Percentiles rank a stretch among this genome's conserved stretches.
Conservation (phyloP, 53 echinoderm and acorn worm species). For the Echinarachnius parma region DNA sequence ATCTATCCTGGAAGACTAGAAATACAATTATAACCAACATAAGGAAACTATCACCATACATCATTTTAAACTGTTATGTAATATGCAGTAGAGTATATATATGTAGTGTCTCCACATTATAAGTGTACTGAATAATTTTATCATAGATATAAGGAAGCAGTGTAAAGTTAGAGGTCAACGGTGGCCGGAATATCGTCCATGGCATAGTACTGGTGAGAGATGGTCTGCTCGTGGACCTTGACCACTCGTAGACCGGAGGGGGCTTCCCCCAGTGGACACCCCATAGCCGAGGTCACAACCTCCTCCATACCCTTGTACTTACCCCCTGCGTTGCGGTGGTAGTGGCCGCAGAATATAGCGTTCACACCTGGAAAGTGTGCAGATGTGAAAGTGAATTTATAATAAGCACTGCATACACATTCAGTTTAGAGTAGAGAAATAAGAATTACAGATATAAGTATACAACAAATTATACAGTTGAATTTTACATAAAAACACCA, state of each 20-base stretch:
- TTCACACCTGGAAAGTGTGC: slow-evolving; percentile 58
- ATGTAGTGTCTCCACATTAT: too few species aligned
- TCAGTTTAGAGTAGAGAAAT: background rate
- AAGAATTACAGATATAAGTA: background rate
- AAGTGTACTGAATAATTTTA: too few species aligned
- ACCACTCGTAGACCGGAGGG: slow-evolving; percentile 85
- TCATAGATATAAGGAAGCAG: too few species aligned
- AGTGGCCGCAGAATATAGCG: slow-evolving; percentile 88
- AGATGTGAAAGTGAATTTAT: background rate
- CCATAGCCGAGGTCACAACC: slow-evolving; percentile 85
- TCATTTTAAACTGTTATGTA: too few species aligned
- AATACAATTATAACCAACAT: too few species aligned
- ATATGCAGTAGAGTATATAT: too few species aligned
- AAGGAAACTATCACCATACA: too few species aligned
- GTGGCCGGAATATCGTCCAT: slow-evolving; percentile 71
- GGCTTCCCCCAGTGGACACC: slow-evolving; percentile 65
- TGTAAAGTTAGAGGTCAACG: slow-evolving; percentile 16
- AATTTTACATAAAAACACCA: background rate
- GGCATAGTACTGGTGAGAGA: slow-evolving; percentile 72
- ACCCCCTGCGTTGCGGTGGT: slow-evolving; percentile 91
- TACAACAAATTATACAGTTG: background rate
- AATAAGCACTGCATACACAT: background rate
- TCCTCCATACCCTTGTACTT: slow-evolving; percentile 81
- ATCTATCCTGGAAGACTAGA: too few species aligned
- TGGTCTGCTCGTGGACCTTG: slow-evolving; percentile 60